phyloP scores from a whole-genome alignment of 2,797 vertebrate species.

The Neomorphus geoffroyi region DNA sequence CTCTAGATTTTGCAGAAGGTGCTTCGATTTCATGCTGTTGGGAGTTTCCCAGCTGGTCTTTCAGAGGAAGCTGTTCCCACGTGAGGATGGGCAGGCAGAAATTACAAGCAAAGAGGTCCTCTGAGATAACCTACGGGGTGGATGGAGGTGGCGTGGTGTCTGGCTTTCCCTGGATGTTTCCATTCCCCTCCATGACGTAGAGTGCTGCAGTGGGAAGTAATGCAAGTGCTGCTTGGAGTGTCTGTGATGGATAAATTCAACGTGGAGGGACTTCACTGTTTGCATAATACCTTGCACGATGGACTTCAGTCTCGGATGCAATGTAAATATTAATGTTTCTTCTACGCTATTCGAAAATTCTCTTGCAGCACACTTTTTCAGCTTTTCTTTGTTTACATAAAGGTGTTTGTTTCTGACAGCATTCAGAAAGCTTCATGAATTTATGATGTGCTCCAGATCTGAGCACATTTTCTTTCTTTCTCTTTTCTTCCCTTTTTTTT shows the following conservation, averaged over 20 bases:
- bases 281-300: not conserved
- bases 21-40: accelerated
- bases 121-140: not conserved
- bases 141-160: not conserved
- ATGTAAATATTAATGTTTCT: not conserved
- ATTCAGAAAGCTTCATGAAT: slow-evolving; percentile 47
- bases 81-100: not conserved
- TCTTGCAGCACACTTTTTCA: not conserved
- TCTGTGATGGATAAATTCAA: not conserved
- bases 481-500: not conserved
- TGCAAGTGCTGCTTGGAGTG: not conserved
- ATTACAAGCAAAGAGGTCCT: not conserved
- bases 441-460: slow-evolving; percentile 43
- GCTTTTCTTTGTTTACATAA: slow-evolving; percentile 1
- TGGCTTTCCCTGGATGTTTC: not conserved
- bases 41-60: slow-evolving; percentile 38
- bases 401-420: slow-evolving; percentile 38
- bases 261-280: not conserved
- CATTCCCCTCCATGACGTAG: accelerated
- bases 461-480: not conserved
- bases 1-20: slow-evolving; percentile 17
- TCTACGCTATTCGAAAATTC: not conserved
- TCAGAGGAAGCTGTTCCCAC: not conserved
- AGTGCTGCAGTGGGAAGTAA: not conserved
- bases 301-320: not conserved